phyloP scores from a whole-genome alignment of 2,113 vertebrate species.

The Cyphomyrus discorhynchus region DNA sequence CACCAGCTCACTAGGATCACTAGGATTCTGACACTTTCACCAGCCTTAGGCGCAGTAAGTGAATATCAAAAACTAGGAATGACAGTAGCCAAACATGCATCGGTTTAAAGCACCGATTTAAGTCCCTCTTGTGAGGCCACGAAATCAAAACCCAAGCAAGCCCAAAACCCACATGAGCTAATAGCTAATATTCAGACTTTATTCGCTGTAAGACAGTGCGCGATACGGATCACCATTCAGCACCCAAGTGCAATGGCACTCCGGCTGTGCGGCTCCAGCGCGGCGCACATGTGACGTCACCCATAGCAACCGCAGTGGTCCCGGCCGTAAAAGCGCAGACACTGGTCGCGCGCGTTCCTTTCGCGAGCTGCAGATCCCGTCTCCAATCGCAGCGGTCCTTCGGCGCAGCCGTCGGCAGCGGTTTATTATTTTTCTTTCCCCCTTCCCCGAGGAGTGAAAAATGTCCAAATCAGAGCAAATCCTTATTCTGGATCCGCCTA shows the following conservation, averaged over 20 bases:
- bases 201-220: not conserved
- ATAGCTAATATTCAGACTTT: not conserved
- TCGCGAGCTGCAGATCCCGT: slow-evolving; percentile 17
- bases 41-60: not conserved
- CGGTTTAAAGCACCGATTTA: not conserved
- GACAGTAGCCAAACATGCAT: not conserved
- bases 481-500: slow-evolving; percentile 70
- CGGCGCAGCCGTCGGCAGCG: slow-evolving; percentile 36
- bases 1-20: not conserved
- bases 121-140: not conserved
- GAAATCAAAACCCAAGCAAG: not conserved
- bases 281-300: not conserved
- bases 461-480: slow-evolving; percentile 78
- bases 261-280: not conserved
- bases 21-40: not conserved
- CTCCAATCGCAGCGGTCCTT: slow-evolving; percentile 21
- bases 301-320: not conserved
- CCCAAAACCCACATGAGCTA: not conserved
- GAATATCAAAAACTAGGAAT: not conserved
- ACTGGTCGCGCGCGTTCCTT: not conserved
- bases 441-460: slow-evolving; percentile 13
- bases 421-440: slow-evolving; percentile 37
- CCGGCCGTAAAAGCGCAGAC: not conserved
- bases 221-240: not conserved
- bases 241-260: not conserved